These are phyloP conservation scores for Grallaria varia DNA, from an alignment of 2,113 vertebrate species.

Conservation along the genomic window DNA sequence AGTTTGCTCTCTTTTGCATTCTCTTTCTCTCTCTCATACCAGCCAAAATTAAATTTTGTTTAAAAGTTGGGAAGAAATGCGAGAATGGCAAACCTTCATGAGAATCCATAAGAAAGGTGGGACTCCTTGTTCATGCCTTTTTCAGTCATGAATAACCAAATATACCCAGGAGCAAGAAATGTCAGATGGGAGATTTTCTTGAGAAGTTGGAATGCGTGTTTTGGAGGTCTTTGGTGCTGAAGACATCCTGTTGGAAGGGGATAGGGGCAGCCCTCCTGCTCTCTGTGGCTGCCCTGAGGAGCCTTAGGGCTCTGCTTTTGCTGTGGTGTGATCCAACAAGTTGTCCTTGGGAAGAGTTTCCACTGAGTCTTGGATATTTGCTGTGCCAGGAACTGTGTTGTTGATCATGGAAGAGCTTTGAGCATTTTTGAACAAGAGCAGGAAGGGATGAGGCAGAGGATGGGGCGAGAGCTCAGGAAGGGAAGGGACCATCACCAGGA, in stretches of 20 bases:
- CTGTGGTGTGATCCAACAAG: not conserved
- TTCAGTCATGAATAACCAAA: not conserved
- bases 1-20: not conserved
- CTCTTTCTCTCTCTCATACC: not conserved
- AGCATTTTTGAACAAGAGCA: not conserved
- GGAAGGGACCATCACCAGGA: too few species aligned
- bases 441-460: not conserved
- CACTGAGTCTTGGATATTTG: fast-evolving
- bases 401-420: not conserved
- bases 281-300: not conserved
- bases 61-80: not conserved
- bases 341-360: not conserved
- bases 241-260: not conserved
- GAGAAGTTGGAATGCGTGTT: not conserved
- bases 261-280: not conserved
- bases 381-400: not conserved
- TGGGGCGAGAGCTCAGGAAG: not conserved
- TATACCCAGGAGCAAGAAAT: not conserved
- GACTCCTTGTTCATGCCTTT: not conserved
- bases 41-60: not conserved
- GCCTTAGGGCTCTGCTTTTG: not conserved
- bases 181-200: not conserved
- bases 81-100: not conserved
- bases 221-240: not conserved
- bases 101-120: not conserved